A percentile compares a stretch with the other conserved stretches of the same genome.
phyloP scores from a whole-genome alignment of 2,113 vertebrate species.

The Neogale vison region DNA sequence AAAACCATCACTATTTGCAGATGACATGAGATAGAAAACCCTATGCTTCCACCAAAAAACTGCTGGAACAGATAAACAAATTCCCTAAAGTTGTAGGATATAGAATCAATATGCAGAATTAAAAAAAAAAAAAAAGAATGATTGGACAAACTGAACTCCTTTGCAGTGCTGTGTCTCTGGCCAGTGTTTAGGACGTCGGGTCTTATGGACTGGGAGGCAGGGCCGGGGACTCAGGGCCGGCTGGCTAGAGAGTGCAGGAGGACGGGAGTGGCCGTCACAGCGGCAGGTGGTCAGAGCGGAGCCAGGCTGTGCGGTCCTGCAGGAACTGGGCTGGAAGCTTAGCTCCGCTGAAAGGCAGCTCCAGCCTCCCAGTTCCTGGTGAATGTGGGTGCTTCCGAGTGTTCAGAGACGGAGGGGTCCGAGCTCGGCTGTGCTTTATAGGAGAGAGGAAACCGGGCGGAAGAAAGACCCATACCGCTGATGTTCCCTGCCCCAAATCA shows the following conservation, averaged over 20 bases:
- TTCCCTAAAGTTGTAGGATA: neutral
- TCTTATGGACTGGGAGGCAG: fast-evolving
- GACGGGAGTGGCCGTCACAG: fast-evolving
- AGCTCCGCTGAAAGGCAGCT: too few relatives aligned
- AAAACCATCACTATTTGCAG: neutral
- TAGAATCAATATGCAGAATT: neutral
- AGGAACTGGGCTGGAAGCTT: neutral
- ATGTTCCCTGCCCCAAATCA: neutral
- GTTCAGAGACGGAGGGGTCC: neutral
- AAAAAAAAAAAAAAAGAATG: neutral
- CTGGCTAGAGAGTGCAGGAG: neutral
- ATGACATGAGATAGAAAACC: neutral
- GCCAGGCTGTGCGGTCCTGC: fast-evolving
- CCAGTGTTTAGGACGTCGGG: neutral
- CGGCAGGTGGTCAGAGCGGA: too few relatives aligned
- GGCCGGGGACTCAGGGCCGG: neutral
- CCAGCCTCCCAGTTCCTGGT: neutral
- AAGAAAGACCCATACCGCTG: neutral
- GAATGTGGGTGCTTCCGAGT: too few relatives aligned
- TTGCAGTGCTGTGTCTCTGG: neutral
- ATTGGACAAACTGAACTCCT: neutral
- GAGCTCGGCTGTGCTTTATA: neutral
- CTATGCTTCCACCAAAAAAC: neutral
- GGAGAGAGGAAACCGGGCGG: neutral
- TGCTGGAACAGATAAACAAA: neutral